phyloP scores from a whole-genome alignment of 2,888 invertebrate genomes.

The Drosophila conformis region DNA sequence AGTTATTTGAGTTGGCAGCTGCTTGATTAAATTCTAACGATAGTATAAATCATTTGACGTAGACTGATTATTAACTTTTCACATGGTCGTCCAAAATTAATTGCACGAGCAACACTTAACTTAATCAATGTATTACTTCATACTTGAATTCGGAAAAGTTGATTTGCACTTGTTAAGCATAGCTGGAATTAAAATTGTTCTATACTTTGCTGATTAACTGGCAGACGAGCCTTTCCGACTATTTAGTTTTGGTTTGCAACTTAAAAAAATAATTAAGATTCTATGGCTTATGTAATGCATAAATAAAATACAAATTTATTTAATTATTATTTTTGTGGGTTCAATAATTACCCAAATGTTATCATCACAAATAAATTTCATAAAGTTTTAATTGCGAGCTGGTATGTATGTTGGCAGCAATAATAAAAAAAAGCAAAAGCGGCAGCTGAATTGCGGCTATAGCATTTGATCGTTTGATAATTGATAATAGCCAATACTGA shows the following conservation, averaged over 20 bases:
- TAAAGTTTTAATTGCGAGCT: not conserved
- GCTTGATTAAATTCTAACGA: not conserved
- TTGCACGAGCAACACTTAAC: not conserved
- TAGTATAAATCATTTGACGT: not conserved
- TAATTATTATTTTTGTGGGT: not conserved
- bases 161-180: not conserved
- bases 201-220: not conserved
- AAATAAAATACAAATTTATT: not conserved
- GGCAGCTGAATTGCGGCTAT: conserved; percentile 43
- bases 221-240: not conserved
- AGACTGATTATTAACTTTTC: not conserved
- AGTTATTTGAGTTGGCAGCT: not conserved
- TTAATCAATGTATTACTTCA: not conserved
- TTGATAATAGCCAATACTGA: conserved; percentile 49
- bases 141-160: not conserved
- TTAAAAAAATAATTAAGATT: not conserved
- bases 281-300: too few species aligned
- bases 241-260: not conserved
- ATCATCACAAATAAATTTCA: not conserved
- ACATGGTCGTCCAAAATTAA: not conserved
- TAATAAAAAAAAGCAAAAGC: conserved; percentile 20
- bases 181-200: not conserved
- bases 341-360: not conserved
- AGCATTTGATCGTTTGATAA: conserved; percentile 54
- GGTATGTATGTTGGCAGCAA: not conserved